Percentiles rank a stretch among this genome's conserved stretches.
These are phyloP conservation scores for Micronisus gabar DNA, from an alignment of 2,113 vertebrate genomes.

Conservation along the genomic window DNA sequence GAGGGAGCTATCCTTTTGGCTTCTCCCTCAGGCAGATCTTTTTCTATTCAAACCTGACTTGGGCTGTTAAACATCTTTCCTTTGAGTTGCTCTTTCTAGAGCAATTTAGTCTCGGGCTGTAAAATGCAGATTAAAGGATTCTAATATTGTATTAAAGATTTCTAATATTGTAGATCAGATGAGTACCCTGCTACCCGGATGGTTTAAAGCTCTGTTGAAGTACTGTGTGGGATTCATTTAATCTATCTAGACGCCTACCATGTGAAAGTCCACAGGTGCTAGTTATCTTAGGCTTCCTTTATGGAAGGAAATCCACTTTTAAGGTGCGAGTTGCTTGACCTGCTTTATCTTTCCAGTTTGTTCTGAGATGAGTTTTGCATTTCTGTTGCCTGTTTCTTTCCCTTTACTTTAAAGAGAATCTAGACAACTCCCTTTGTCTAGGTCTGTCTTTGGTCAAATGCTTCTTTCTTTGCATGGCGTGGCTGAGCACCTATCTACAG, in stretches of 20 bases:
- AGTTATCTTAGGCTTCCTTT: not conserved
- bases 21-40: not conserved
- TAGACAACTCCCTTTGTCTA: not conserved
- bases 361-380: not conserved
- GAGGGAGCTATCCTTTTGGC: not conserved
- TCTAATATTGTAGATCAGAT: not conserved
- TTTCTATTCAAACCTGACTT: not conserved
- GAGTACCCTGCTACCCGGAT: no score
- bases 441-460: not conserved
- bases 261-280: not conserved
- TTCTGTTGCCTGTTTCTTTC: not conserved
- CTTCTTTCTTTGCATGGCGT: not conserved
- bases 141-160: not conserved
- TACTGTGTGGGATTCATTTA: not conserved
- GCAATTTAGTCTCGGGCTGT: not conserved
- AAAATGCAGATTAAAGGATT: not conserved
- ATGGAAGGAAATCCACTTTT: not conserved
- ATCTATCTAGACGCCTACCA: not conserved
- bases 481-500: not conserved
- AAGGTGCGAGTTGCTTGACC: not conserved
- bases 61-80: not conserved
- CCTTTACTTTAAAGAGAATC: not conserved
- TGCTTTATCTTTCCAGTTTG: not conserved
- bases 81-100: not conserved
- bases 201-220: not conserved